Evolutionary conservation across 2,797 vertebrate species (phyloP).

Genomic region (Alca torda): DNA sequence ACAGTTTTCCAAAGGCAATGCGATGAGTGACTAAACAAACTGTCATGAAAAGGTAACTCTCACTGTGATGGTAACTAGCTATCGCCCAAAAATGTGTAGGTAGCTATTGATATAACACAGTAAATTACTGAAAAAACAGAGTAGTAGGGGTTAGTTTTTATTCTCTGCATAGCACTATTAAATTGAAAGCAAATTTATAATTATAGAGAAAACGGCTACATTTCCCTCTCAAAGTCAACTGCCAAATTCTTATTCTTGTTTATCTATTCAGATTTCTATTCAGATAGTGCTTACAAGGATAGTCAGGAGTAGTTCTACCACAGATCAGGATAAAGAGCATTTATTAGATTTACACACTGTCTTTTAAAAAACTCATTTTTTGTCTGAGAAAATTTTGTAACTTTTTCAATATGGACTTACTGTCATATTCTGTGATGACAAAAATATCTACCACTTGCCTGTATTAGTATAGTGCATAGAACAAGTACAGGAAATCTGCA

Average conservation of each 20-base stretch:
- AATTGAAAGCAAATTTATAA: background rate
- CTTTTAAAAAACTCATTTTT: background rate
- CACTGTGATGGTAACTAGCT: background rate
- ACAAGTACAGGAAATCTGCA: background rate
- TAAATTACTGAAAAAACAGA: background rate
- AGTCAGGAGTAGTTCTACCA: background rate
- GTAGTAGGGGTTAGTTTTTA: background rate
- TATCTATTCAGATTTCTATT: background rate
- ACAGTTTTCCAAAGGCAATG: background rate
- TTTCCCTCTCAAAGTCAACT: background rate
- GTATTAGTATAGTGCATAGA: background rate
- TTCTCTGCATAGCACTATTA: background rate
- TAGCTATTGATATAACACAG: background rate
- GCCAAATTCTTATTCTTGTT: background rate
- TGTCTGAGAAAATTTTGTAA: background rate
- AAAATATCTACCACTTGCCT: background rate
- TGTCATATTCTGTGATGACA: background rate
- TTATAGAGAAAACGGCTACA: background rate
- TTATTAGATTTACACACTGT: background rate
- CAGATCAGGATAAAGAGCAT: background rate
- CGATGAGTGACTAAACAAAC: background rate
- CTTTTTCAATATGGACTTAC: background rate
- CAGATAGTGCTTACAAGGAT: background rate
- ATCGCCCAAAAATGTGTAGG: background rate
- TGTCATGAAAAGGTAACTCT: background rate